Conservation (phyloP, 2,888 invertebrate genomes). For the Cerastis rubricosa region DNA sequence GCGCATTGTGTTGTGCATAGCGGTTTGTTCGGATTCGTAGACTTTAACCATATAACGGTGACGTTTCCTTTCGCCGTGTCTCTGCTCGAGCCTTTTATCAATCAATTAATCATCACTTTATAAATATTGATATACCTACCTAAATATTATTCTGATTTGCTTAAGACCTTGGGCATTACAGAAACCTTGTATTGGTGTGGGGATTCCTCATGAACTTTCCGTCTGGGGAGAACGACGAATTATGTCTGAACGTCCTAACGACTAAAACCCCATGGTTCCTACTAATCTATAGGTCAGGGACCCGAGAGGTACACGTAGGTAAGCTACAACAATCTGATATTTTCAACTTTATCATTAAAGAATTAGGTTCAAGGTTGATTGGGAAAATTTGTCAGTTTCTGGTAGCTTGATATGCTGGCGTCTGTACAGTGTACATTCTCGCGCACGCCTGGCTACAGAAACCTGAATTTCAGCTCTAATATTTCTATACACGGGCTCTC, state of each 20-base stretch:
- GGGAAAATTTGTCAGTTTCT: too few relatives aligned
- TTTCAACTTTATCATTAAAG: too few relatives aligned
- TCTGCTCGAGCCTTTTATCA: neutral
- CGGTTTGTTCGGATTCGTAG: too few relatives aligned
- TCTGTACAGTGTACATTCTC: neutral
- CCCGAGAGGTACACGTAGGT: neutral
- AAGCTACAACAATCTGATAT: too few relatives aligned
- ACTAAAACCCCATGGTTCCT: neutral
- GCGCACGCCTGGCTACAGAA: neutral
- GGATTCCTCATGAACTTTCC: neutral
- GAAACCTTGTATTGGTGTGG: too few relatives aligned
- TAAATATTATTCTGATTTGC: neutral
- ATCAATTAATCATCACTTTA: neutral
- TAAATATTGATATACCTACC: neutral
- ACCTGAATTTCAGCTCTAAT: neutral
- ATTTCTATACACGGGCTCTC: neutral
- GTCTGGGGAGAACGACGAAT: neutral
- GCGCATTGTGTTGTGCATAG: too few relatives aligned
- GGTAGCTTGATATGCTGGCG: too few relatives aligned
- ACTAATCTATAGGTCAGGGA: neutral
- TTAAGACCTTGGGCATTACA: too few relatives aligned
- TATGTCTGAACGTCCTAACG: neutral
- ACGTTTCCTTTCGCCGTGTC: too few relatives aligned
- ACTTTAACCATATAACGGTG: too few relatives aligned
- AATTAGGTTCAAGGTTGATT: too few relatives aligned